A percentile compares a stretch with the other conserved stretches of the same genome.
Conservation (phyloP, 2,797 vertebrate species). For the Cichlasoma orientale region DNA sequence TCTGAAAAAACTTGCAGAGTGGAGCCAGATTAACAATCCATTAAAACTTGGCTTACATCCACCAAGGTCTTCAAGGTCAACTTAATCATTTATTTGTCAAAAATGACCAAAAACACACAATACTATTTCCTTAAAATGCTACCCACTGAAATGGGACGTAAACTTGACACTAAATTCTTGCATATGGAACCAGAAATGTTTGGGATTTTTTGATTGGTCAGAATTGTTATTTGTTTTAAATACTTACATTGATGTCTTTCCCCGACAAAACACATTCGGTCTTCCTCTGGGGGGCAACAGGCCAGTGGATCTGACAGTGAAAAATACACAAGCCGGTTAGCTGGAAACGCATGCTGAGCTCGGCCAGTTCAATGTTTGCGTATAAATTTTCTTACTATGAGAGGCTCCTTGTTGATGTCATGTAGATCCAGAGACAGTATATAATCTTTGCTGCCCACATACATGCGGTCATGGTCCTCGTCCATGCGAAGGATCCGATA, state of each 20-base stretch:
- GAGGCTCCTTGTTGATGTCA: conserved; percentile 98
- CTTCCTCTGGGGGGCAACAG: conserved; percentile 91
- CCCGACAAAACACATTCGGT: conserved; percentile 95
- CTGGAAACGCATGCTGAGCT: background rate
- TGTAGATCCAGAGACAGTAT: conserved; percentile 96
- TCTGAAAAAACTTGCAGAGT: too few relatives aligned
- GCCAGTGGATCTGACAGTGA: conserved; percentile 93
- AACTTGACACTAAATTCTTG: background rate
- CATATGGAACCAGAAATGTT: background rate
- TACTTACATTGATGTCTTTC: conserved; percentile 95
- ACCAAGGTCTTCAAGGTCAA: too few relatives aligned
- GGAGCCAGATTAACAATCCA: too few relatives aligned
- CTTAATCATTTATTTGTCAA: too few relatives aligned
- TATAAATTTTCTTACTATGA: conserved; percentile 88
- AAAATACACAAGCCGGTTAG: conserved; percentile 30
- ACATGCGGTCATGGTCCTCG: conserved; percentile 99
- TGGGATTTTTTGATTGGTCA: background rate
- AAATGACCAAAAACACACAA: too few relatives aligned
- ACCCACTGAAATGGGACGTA: too few relatives aligned
- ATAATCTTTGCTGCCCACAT: conserved; percentile 99
- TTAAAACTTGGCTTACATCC: too few relatives aligned
- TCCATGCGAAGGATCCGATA: conserved; percentile 98
- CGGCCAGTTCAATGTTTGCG: background rate
- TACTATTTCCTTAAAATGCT: too few relatives aligned
- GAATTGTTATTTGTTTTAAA: background rate